These are phyloP conservation scores for Grus americana DNA, from an alignment of 2,113 vertebrate species.

Conservation along the genomic window DNA sequence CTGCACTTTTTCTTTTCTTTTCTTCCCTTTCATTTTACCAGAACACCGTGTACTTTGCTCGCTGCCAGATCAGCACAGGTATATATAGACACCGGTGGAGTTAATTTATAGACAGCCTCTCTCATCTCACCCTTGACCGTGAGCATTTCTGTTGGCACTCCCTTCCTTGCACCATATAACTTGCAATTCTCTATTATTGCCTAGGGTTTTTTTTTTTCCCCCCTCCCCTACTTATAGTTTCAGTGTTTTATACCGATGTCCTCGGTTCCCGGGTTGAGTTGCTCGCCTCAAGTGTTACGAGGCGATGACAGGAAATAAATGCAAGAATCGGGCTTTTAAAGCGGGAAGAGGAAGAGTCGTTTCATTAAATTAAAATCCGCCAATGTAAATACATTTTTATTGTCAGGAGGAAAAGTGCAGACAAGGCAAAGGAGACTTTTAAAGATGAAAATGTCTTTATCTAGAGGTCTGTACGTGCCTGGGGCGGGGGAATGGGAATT, in stretches of 20 bases:
- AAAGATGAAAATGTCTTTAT: neutral
- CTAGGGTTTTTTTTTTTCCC: neutral
- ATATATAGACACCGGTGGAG: neutral
- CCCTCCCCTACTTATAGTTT: neutral
- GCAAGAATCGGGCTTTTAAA: neutral
- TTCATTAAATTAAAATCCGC: neutral
- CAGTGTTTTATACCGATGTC: neutral
- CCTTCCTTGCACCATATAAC: neutral
- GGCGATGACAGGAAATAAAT: neutral
- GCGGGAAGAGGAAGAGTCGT: rapidly evolving
- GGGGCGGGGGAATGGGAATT: neutral
- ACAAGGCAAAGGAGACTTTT: neutral
- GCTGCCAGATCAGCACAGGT: neutral
- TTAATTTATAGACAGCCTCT: neutral
- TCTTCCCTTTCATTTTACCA: neutral
- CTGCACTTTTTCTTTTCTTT: neutral
- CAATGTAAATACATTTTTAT: neutral
- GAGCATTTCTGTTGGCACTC: neutral
- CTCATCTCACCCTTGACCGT: rapidly evolving
- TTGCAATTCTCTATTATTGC: neutral
- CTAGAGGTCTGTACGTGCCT: rapidly evolving
- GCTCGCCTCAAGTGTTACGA: neutral
- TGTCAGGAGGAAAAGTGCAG: neutral
- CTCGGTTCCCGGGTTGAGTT: neutral
- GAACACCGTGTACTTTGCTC: neutral